Evolutionary conservation across 2,888 invertebrate species (phyloP).

Genomic region (Synanthedon tipuliformis): DNA sequence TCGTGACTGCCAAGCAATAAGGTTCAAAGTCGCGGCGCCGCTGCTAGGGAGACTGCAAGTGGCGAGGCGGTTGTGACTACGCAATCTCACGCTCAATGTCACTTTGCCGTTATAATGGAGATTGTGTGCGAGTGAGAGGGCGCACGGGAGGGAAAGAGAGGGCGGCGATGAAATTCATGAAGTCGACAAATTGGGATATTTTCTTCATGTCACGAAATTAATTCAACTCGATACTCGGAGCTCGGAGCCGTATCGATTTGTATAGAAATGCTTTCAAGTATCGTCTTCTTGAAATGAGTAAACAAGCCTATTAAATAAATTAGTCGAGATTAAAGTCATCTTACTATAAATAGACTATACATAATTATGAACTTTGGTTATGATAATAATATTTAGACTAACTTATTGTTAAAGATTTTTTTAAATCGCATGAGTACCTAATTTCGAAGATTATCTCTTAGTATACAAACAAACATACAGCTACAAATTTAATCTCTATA

Average conservation of each 20-base stretch:
- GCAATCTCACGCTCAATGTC: slow-evolving; percentile 63
- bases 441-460: no score
- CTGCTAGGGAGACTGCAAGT: slow-evolving; percentile 2
- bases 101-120: slow-evolving; percentile 61
- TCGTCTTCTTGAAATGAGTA: background rate
- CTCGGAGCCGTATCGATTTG: background rate
- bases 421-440: no score
- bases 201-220: slow-evolving; percentile 17
- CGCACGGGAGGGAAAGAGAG: slow-evolving; percentile 17
- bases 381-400: no score
- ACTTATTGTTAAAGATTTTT: no score
- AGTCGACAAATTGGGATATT: slow-evolving; percentile 14
- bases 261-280: background rate
- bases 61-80: slow-evolving; percentile 21
- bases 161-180: slow-evolving; percentile 47
- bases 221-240: background rate
- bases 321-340: background rate
- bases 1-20: slow-evolving; percentile 9
- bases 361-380: no score
- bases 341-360: no score
- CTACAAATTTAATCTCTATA: no score
- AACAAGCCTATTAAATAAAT: background rate
- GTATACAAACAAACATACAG: no score
- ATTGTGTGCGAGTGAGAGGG: slow-evolving; percentile 33
- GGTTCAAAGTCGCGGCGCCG: slow-evolving; percentile 11